These are phyloP conservation scores for Herminia tarsipennalis DNA, from an alignment of 2,888 invertebrate species.

Conservation along the genomic window DNA sequence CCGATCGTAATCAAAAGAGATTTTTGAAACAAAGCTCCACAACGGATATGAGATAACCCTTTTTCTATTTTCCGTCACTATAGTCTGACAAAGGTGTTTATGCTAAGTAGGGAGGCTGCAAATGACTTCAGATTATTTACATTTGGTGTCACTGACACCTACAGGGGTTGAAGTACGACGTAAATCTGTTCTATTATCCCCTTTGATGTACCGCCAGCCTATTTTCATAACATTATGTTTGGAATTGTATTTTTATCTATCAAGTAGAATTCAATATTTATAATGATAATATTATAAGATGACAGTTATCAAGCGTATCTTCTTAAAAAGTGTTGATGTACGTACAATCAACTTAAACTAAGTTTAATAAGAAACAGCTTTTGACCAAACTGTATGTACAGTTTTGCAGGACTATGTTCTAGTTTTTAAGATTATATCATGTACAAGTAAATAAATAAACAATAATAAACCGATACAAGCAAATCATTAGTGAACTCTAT, in stretches of 20 bases:
- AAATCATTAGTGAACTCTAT: too few relatives aligned
- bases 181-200: conserved; percentile 38
- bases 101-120: conserved; percentile 26
- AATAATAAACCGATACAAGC: too few relatives aligned
- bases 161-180: conserved; percentile 14
- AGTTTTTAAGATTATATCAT: too few relatives aligned
- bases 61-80: conserved; percentile 5
- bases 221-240: conserved; percentile 27
- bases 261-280: not conserved
- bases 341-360: too few relatives aligned
- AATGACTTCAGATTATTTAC: conserved; percentile 30
- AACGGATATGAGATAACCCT: not conserved
- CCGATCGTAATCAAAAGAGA: not conserved
- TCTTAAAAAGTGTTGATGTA: too few relatives aligned
- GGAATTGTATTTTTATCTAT: conserved; percentile 1
- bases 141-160: conserved; percentile 43
- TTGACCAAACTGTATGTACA: too few relatives aligned
- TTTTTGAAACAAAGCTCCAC: not conserved
- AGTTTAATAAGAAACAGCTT: too few relatives aligned
- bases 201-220: conserved; percentile 42
- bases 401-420: too few relatives aligned
- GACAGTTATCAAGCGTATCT: too few relatives aligned
- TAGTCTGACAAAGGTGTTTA: conserved; percentile 32
- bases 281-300: not conserved
- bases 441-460: too few relatives aligned